phyloP scores from a whole-genome alignment of 92 coral and sea anemone species.

The Umimayanthus kanabou region DNA sequence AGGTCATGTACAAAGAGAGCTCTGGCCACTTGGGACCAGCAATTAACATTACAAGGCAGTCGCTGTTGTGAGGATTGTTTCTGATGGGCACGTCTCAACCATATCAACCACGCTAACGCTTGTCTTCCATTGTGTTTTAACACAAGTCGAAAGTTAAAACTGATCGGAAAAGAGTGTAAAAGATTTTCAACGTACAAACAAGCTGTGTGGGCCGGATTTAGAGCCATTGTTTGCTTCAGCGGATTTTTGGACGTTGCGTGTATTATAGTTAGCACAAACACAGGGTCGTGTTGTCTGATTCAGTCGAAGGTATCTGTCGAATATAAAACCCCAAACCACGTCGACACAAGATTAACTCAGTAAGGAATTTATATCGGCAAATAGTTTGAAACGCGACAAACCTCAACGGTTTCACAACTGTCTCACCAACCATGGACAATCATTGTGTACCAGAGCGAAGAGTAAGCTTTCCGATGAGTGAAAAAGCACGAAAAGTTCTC shows the following conservation, averaged over 20 bases:
- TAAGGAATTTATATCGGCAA: background rate
- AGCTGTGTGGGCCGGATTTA: background rate
- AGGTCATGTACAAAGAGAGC: background rate
- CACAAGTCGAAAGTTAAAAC: background rate
- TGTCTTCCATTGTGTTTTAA: background rate
- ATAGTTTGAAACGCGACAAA: background rate
- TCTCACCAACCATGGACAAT: constrained; percentile 5
- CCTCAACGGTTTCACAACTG: background rate
- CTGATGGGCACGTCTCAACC: constrained; percentile 6
- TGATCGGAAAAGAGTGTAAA: background rate
- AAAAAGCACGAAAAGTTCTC: constrained; percentile 15
- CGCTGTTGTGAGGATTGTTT: background rate
- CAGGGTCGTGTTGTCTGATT: background rate
- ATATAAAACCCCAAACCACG: no score
- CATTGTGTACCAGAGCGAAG: background rate
- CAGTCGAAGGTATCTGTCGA: background rate
- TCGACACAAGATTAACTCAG: background rate
- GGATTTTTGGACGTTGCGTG: constrained; percentile 5
- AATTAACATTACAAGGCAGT: background rate
- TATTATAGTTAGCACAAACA: background rate
- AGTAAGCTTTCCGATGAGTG: constrained; percentile 23
- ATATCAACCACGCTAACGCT: background rate
- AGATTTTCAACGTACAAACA: background rate
- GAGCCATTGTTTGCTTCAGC: background rate
- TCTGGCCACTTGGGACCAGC: background rate